Conservation (phyloP, 2,113 vertebrate species). For the Gasterosteus aculeatus region DNA sequence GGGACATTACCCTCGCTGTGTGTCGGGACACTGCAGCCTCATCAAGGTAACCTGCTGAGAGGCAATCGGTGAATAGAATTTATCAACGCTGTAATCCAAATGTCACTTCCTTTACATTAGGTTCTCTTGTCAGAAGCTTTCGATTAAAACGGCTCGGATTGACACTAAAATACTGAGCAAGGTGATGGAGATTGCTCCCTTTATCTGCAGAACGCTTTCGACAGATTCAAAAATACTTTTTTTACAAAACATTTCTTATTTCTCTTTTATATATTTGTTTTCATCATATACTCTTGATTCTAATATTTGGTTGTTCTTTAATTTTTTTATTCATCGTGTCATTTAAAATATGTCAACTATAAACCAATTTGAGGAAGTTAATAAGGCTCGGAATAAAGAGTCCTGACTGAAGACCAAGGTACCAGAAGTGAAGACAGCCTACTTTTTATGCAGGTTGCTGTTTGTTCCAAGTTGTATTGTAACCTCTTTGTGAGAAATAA, state of each 20-base stretch:
- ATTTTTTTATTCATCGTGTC: not conserved
- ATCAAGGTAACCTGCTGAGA: constrained; percentile 63
- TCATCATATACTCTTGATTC: not conserved
- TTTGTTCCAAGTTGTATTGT: not conserved
- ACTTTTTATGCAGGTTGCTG: not conserved
- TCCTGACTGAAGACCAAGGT: not conserved
- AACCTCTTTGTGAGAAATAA: not conserved
- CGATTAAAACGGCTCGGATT: not conserved
- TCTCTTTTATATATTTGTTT: not conserved
- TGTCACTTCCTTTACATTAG: constrained; percentile 32
- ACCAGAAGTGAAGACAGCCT: not conserved
- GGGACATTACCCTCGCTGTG: constrained; percentile 71
- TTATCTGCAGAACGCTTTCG: not conserved
- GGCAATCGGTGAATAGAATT: constrained; percentile 60
- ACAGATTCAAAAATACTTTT: too few relatives aligned
- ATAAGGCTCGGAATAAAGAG: not conserved
- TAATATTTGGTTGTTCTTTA: not conserved
- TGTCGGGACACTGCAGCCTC: constrained; percentile 67
- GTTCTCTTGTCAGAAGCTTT: not conserved
- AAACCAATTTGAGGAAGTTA: not conserved
- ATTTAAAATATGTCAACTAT: not conserved
- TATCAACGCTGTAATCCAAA: constrained; percentile 43
- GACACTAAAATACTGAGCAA: not conserved
- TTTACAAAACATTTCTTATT: not conserved
- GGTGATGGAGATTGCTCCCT: not conserved